These are phyloP conservation scores for Sternarchorhynchus goeldii DNA, from an alignment of 2,797 vertebrate species.

Conservation along the genomic window DNA sequence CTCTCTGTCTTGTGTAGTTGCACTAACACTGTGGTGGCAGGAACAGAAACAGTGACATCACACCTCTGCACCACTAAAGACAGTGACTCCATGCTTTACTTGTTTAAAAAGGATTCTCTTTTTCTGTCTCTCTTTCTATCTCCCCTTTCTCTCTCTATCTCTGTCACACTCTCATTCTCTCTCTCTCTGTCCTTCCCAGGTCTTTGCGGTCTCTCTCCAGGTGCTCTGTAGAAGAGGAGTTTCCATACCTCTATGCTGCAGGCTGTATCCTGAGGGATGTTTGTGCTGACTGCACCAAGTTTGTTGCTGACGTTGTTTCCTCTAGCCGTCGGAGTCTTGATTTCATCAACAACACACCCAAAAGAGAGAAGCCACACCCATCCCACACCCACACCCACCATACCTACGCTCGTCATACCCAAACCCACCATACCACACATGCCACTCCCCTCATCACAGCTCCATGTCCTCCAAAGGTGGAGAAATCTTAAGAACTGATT, in stretches of 20 bases:
- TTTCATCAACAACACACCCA: constrained; percentile 83
- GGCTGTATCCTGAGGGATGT: constrained; percentile 88
- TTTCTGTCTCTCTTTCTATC: neutral
- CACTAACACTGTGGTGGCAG: neutral
- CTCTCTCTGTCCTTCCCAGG: constrained; percentile 65
- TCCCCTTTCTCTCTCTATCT: constrained; percentile 54
- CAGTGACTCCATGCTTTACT: no score
- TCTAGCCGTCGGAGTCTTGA: constrained; percentile 93
- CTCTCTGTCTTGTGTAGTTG: neutral
- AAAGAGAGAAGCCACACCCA: constrained; percentile 63
- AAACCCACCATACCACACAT: neutral
- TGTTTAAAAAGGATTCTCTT: neutral
- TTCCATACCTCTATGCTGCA: constrained; percentile 91
- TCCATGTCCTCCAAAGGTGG: constrained; percentile 13
- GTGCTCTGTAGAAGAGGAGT: constrained; percentile 87
- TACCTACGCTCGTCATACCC: neutral
- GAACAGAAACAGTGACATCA: neutral
- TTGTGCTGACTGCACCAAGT: constrained; percentile 88
- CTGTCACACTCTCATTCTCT: constrained; percentile 24
- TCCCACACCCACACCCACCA: constrained; percentile 14
- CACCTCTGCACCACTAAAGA: no score
- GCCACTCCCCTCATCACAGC: constrained; percentile 17
- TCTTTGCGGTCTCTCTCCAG: constrained; percentile 81
- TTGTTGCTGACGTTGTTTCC: constrained; percentile 86
- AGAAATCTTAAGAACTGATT: constrained; percentile 30